Evolutionary conservation across 1,140 invertebrate species (phyloP).

Genomic region (Listronotus bonariensis): DNA sequence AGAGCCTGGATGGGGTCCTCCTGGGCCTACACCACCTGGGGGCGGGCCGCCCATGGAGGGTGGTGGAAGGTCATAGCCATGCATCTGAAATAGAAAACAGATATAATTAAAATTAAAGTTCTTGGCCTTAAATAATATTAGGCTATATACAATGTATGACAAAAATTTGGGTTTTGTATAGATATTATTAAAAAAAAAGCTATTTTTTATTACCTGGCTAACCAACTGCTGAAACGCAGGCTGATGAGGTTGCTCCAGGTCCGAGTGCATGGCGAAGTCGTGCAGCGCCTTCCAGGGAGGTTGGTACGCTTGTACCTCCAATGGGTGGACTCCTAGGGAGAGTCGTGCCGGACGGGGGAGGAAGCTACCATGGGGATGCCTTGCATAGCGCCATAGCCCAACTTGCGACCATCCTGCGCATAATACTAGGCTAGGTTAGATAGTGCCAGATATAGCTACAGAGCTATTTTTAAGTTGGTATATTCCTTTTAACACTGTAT

Average conservation of each 20-base stretch:
- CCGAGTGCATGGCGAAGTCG: slow-evolving; percentile 93
- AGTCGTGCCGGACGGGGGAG: slow-evolving; percentile 92
- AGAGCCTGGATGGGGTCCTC: slow-evolving; percentile 56
- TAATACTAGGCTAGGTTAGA: too few species aligned
- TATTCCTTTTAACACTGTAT: too few species aligned
- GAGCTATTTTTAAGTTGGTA: too few species aligned
- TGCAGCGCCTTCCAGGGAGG: slow-evolving; percentile 96
- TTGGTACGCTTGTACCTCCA: slow-evolving; percentile 95
- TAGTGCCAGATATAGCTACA: too few species aligned
- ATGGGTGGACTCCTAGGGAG: slow-evolving; percentile 82
- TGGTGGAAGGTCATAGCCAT: slow-evolving; percentile 80
- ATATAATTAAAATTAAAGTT: too few species aligned
- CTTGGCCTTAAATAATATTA: too few species aligned
- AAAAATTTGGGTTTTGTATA: too few species aligned
- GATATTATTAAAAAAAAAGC: too few species aligned
- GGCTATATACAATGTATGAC: too few species aligned
- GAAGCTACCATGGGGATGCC: slow-evolving; percentile 97
- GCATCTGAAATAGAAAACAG: slow-evolving; percentile 77
- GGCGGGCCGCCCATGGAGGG: slow-evolving; percentile 56
- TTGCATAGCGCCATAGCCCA: slow-evolving; percentile 90
- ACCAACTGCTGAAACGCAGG: slow-evolving; percentile 96
- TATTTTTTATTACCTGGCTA: slow-evolving; percentile 89
- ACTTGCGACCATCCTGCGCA: slow-evolving; percentile 89
- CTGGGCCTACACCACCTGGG: slow-evolving; percentile 46
- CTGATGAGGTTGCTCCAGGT: slow-evolving; percentile 85